These are phyloP conservation scores for Lampropteryx suffumata DNA, from an alignment of 2,888 invertebrate species.

Conservation along the genomic window DNA sequence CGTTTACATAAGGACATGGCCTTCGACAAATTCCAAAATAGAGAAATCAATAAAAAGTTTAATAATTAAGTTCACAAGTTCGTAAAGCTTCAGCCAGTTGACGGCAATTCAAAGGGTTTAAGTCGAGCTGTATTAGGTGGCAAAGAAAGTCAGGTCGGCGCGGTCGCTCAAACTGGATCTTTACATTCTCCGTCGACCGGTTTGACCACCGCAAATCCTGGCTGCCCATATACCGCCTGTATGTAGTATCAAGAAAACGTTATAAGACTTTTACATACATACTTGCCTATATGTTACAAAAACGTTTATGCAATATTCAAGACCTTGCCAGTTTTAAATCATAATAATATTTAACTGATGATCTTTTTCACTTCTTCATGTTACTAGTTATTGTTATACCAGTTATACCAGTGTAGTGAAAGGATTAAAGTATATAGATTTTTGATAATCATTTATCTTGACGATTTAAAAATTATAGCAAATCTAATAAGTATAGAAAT, in stretches of 20 bases:
- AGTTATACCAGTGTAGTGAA: no score
- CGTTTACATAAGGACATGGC: no score
- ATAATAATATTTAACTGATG: no score
- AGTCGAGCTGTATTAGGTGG: constrained; percentile 45
- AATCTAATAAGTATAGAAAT: no score
- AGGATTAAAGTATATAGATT: no score
- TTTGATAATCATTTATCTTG: no score
- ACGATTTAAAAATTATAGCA: no score
- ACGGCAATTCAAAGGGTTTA: constrained; percentile 18
- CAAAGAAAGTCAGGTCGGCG: constrained; percentile 68
- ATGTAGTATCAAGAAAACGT: constrained; percentile 33
- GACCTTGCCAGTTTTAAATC: no score
- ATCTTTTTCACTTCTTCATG: no score
- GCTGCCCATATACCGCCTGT: constrained; percentile 46
- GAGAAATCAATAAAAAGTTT: not conserved
- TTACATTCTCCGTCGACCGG: constrained; percentile 69
- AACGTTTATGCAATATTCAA: no score
- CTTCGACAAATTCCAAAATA: not conserved
- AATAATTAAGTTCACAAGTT: not conserved
- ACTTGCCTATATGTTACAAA: no score
- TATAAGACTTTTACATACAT: constrained; percentile 34
- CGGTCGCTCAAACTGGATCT: constrained; percentile 68
- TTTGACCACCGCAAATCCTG: constrained; percentile 77
- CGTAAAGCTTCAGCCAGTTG: constrained; percentile 1
- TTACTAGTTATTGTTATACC: no score